A percentile compares a stretch with the other conserved stretches of the same genome.
phyloP scores from a whole-genome alignment of 2,888 invertebrate species.

The Dicycla oo region DNA sequence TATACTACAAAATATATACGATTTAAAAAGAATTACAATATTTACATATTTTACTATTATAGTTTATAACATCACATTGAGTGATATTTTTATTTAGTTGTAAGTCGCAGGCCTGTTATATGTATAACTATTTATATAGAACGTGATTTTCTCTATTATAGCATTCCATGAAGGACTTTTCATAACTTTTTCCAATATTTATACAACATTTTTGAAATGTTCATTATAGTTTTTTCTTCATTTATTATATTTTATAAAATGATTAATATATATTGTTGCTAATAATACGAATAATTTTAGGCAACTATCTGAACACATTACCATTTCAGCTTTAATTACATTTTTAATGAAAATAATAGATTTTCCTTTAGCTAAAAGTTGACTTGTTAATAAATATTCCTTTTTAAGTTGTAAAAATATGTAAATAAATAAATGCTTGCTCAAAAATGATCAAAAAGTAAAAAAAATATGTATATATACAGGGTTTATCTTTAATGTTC shows the following conservation, averaged over 20 bases:
- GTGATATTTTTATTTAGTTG: constrained; percentile 56
- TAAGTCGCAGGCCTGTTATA: constrained; percentile 29
- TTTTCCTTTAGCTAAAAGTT: constrained; percentile 59
- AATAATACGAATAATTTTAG: constrained; percentile 21
- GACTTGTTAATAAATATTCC: constrained; percentile 37
- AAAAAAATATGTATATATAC: constrained; percentile 62
- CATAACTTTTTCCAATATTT: constrained; percentile 11
- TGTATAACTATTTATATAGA: constrained; percentile 6
- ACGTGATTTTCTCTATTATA: constrained; percentile 31
- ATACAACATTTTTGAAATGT: constrained; percentile 31
- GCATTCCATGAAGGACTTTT: constrained; percentile 48
- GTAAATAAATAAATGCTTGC: constrained; percentile 70
- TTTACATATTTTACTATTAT: constrained; percentile 49
- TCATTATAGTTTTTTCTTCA: constrained; percentile 9
- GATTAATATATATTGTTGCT: constrained; percentile 43
- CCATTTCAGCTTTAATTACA: constrained; percentile 80
- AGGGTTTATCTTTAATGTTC: constrained; percentile 73
- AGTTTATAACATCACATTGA: constrained; percentile 49
- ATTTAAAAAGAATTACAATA: constrained; percentile 31
- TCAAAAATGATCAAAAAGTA: constrained; percentile 73
- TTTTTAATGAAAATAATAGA: constrained; percentile 53
- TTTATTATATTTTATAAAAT: constrained; percentile 29
- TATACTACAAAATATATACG: constrained; percentile 14
- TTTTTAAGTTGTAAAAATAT: constrained; percentile 54
- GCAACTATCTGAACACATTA: constrained; percentile 72